These are phyloP conservation scores for Ptilonorhynchus violaceus DNA, from an alignment of 2,113 vertebrate genomes.

Conservation along the genomic window DNA sequence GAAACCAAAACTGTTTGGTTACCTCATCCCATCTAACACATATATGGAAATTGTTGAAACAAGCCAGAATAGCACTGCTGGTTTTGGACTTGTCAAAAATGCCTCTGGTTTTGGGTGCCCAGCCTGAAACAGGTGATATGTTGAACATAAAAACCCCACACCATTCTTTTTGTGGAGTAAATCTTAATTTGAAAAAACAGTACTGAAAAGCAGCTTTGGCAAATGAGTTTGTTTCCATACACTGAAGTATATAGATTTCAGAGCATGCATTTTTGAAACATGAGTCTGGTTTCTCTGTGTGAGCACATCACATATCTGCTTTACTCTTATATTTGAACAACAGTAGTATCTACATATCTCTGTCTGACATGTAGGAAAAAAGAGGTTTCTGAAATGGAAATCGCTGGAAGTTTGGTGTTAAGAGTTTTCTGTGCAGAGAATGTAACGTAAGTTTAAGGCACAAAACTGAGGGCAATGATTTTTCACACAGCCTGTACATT, in stretches of 20 bases:
- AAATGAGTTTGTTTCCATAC: not conserved
- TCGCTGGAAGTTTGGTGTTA: not conserved
- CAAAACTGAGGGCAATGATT: not conserved
- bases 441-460: not conserved
- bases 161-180: not conserved
- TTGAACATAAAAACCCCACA: not conserved
- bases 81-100: not conserved
- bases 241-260: not conserved
- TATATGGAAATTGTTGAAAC: constrained; percentile 10
- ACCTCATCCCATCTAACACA: constrained; percentile 7
- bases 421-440: not conserved
- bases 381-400: not conserved
- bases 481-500: rapidly evolving
- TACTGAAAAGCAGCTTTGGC: not conserved
- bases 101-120: not conserved
- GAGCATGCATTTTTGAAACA: not conserved
- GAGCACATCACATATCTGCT: not conserved
- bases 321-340: not conserved
- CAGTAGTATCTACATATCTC: not conserved
- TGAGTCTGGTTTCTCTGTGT: not conserved
- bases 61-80: not conserved
- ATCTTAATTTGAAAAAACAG: not conserved
- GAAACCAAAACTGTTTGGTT: constrained; percentile 29
- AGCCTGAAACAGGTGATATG: not conserved
- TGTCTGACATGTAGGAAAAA: not conserved